Base-by-base conservation (phyloP, 2,888 invertebrate species). In the Morpho helenor region DNA sequence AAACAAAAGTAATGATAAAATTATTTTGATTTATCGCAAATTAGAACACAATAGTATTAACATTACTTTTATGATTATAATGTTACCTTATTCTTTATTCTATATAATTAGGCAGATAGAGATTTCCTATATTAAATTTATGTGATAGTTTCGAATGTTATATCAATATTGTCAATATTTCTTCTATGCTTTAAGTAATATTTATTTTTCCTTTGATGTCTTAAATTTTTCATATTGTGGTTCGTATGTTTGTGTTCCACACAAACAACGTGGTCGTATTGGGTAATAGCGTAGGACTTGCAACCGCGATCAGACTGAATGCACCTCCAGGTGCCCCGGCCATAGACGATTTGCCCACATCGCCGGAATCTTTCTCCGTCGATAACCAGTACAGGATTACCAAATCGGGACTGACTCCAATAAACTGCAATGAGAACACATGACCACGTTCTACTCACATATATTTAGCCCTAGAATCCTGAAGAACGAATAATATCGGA, bases 291-390 rank as follows among this genome's bases (percentile, higher is more conserved):
- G 63, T 78, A 78, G 62, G 84, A 80, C 57, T 66, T 76, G 72
- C 87, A 87, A 52, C 87, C 87, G 10, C 70, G 70, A 68, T 87
- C 87, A 0, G 86, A 86, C 68, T 86, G 87, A 67, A 84, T 87
- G 68, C 87, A 87, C n/a, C 79, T 74, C 87, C 87, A 87, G 0
- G 75, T 75, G 49, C 65, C 62, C 7, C 64, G 65, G 40, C 68
- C 69, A 7, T 68, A 69, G 8, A 64, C 68, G 39, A 67, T 43
- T 52, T 67, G 67, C 2, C 75, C 74, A 23, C 70, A 65, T 44
- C 74, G 74, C 16, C 87, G 75, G 65, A 80, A 87, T 62, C 87
- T 74, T 57, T 82, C 71, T 7, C 86, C 87, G 16, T 65, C 69
- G 58, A 84, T 66, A 59, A 86, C 82, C 62, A 87, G 68, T 61